Percentiles rank a stretch among this genome's conserved stretches.
Conservation (phyloP, 2,888 invertebrate species). For the Ectemnius lituratus region DNA sequence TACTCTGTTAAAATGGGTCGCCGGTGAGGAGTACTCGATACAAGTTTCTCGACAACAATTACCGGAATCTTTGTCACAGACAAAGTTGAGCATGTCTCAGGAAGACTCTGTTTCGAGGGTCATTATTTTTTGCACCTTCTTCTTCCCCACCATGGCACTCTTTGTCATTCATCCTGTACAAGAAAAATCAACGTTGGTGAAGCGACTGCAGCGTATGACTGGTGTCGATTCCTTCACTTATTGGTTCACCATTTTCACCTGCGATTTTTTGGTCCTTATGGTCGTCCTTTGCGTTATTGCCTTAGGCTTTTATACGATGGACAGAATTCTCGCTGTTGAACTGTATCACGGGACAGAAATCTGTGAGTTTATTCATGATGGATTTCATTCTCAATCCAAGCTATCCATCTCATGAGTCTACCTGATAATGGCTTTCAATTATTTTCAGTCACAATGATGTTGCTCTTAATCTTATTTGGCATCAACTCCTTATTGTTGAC, state of each 20-base stretch:
- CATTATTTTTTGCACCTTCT: constrained; percentile 59
- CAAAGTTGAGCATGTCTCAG: constrained; percentile 24
- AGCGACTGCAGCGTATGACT: constrained; percentile 84
- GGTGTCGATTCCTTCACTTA: constrained; percentile 82
- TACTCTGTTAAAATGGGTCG: constrained; percentile 69
- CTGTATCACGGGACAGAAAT: constrained; percentile 75
- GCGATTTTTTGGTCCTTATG: constrained; percentile 79
- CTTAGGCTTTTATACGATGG: constrained; percentile 62
- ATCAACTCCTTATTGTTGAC: constrained; percentile 79
- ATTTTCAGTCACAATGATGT: constrained; percentile 79
- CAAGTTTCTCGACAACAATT: constrained; percentile 63
- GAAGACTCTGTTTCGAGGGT: constrained; percentile 51
- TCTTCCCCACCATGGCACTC: constrained; percentile 73
- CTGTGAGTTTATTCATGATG: constrained; percentile 66
- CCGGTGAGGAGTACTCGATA: constrained; percentile 65
- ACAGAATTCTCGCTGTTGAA: constrained; percentile 60
- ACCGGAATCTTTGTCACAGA: constrained; percentile 54
- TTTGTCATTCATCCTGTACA: constrained; percentile 82
- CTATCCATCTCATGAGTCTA: not conserved
- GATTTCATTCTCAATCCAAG: too few species aligned
- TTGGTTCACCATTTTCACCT: constrained; percentile 82
- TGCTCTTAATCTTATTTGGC: constrained; percentile 86
- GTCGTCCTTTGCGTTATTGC: constrained; percentile 64
- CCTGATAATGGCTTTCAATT: not conserved
- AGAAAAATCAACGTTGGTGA: constrained; percentile 82